phyloP scores from a whole-genome alignment of 2,113 vertebrate genomes.

The Melospiza georgiana region DNA sequence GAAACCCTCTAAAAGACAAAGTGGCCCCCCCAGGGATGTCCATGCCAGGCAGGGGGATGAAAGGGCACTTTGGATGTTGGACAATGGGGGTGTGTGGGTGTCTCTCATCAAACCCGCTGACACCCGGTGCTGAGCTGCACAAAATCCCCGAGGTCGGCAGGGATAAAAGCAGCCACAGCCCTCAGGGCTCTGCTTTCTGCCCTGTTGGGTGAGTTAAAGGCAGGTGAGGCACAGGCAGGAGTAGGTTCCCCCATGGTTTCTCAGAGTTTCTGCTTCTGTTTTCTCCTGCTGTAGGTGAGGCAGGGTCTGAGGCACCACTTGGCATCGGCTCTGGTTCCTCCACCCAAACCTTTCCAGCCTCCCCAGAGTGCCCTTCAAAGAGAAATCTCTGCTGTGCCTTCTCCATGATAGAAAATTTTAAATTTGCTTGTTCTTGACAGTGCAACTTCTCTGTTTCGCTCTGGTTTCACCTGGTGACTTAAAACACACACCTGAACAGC shows the following conservation, averaged over 20 bases:
- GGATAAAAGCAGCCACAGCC: neutral
- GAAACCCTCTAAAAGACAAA: constrained; percentile 6
- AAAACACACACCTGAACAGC: neutral
- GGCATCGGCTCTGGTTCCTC: neutral
- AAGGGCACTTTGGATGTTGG: constrained; percentile 4
- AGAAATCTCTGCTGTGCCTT: neutral
- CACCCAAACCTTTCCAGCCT: neutral
- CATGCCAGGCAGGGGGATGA: constrained; percentile 51
- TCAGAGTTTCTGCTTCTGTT: neutral
- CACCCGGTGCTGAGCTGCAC: constrained; percentile 48
- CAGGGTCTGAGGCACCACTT: neutral
- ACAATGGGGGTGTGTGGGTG: constrained; percentile 50
- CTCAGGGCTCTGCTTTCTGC: neutral
- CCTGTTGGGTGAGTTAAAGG: neutral
- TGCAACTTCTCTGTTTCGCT: rapidly evolving
- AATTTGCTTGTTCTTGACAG: neutral
- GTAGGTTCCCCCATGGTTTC: neutral
- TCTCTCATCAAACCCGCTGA: neutral
- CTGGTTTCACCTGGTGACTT: rapidly evolving
- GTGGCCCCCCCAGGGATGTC: neutral
- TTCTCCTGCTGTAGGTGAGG: neutral
- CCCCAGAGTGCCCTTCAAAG: neutral
- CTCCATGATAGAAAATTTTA: neutral
- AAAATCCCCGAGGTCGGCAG: neutral
- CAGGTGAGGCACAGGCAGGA: neutral